Evolutionary conservation across 2,113 vertebrate species (phyloP), one percentile per base, ranked within the genome.

Genomic region (Siphamia tubifer): DNA sequence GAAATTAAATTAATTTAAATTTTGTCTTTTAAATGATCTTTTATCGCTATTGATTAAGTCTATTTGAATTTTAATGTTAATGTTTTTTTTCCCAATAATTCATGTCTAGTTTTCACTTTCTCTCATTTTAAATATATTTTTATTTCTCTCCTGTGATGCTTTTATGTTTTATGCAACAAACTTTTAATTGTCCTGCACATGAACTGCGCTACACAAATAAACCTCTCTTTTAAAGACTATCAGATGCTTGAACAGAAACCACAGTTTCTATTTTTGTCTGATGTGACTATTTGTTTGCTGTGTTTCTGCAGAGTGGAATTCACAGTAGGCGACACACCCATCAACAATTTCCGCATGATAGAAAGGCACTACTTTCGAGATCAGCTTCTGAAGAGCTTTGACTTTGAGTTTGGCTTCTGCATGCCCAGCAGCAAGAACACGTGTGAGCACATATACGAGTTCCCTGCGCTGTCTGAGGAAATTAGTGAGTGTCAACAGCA

Each of bases 381-480:
- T 56, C 94, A 94, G 49, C 85, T 99, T 51, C 94, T 99, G 19
- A 99, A 99, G 87, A 99, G 96, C 80, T 99, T 99, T 21, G 97
- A 99, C 77, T 99, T 99, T 47, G 95, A 99, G 72, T 99, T 99
- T 38, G 98, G 98, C 28, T 99, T 99, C 92, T 99, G 98, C 87
- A 99, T 99, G 86, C 97, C 98, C 75, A 96, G 95, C 94, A 98
- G 96, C 92, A 99, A 96, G 92, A 99, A 99, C 69, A 97, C 96
- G 0, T 99, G 97, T 12, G 97, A 99, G 78, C 96, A 99, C 92
- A 98, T 99, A 92, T 99, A 99, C 0, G 97, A 99, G 74, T 98
- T 99, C 74, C 98, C 97, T 0, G 93, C 95, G 0, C 94, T 99
- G 84, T 98, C 98, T 0, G 98, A 99, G 89, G 96, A 98, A 34